Conservation (phyloP, 2,113 vertebrate genomes). For the Phyllostomus hastatus region DNA sequence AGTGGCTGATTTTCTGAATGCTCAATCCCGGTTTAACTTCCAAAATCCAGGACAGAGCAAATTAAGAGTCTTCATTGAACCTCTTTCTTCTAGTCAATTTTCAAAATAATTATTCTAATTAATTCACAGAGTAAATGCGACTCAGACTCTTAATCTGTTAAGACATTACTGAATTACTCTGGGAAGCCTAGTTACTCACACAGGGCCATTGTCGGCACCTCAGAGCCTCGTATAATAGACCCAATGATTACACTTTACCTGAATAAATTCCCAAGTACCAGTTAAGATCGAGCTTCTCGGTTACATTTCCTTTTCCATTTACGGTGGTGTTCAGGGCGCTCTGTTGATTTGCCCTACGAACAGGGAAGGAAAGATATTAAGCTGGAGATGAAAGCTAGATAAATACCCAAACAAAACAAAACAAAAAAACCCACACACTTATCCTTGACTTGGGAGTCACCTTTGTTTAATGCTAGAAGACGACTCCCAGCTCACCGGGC, state of each 20-base stretch:
- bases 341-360: constrained; percentile 82
- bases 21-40: constrained; percentile 72
- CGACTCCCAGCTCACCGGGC: not conserved
- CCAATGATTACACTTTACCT: constrained; percentile 84
- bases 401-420: not conserved
- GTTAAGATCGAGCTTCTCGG: constrained; percentile 83
- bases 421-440: not conserved
- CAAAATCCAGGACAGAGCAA: constrained; percentile 75
- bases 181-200: constrained; percentile 39
- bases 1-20: constrained; percentile 72
- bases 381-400: not conserved
- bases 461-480: not conserved
- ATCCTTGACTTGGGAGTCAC: not conserved
- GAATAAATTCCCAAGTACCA: constrained; percentile 92
- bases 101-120: constrained; percentile 71
- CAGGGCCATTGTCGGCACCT: constrained; percentile 18
- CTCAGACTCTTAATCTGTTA: constrained; percentile 61
- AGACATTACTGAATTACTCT: constrained; percentile 59
- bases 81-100: constrained; percentile 58
- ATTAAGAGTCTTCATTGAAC: constrained; percentile 70
- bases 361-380: not conserved
- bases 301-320: constrained; percentile 67
- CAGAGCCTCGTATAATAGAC: not conserved
- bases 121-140: constrained; percentile 65
- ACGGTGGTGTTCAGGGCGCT: constrained; percentile 74